Base-by-base conservation (phyloP, 2,113 vertebrate genomes). In the Acrocephalus kingi region DNA sequence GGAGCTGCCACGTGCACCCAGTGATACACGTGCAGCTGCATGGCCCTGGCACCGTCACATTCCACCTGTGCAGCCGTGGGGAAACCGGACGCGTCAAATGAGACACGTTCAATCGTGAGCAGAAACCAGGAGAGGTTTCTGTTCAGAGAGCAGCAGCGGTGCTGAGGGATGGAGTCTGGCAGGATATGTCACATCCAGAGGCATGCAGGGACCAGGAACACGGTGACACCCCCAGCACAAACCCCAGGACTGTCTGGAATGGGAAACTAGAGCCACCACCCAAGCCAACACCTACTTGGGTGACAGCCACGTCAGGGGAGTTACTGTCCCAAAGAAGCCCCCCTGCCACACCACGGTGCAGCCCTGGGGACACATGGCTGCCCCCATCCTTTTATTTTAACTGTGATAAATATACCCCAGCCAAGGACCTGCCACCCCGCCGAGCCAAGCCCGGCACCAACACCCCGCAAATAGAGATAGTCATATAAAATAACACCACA, bases 1-100 rank as follows among this genome's bases (percentile, higher is more conserved):
- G 78, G 83, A 41, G 13, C 1, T 0, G 27, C 24, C 1, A 1
- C 3, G 0, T 11, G 54, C 28, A 3, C 9, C 7, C 72, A 3
- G 55, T 3, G 6, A 5, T 11, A 56, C 66, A 7, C 16, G 4
- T 4, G 5, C 55, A 3, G 45, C 45, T 75, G 59, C 30, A 9
- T 0, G 2, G 80, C 41, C 46, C 73, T 5, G 4, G n/a, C 87
- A 46, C 74, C 46, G 9, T 16, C 30, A 2, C 9, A 24, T 56
- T 52, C 75, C 8, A 0, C 78, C 45, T 4, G 39, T 27, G 68
- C 45, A 21, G 64, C 80, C 73, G 3, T 8, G 35, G 87, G 79
- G 72, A 84, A 90, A 84, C 5, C 7, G 12, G 43, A 7, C 25
- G 2, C 0, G 22, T 63, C 87, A 51, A 77, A 49, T 1, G 10